Base-by-base conservation (phyloP, 2,888 invertebrate species). In the Orchesellides sinensis region DNA sequence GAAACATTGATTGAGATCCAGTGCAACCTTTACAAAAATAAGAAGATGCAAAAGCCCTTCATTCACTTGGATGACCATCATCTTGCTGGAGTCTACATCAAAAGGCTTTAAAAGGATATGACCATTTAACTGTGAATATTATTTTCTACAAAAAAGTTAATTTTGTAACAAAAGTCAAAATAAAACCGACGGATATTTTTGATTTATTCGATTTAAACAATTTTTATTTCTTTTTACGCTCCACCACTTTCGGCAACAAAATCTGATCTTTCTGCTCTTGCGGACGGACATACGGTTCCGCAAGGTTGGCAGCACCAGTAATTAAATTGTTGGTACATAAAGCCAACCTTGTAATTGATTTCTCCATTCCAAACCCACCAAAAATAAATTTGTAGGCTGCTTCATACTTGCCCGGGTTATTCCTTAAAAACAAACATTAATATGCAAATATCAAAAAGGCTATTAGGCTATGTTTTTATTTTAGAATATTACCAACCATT, bases 281-380 rank as follows among this genome's bases (percentile, higher is more conserved):
- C n/a, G n/a, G n/a, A n/a, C n/a, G n/a, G n/a, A n/a, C n/a, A n/a
- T n/a, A n/a, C n/a, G n/a, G n/a, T n/a, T n/a, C n/a, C n/a, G n/a
- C n/a, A n/a, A n/a, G n/a, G n/a, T n/a, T n/a, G n/a, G n/a, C n/a
- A n/a, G n/a, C n/a, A n/a, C n/a, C n/a, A n/a, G n/a, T n/a, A n/a
- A n/a, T n/a, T n/a, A n/a, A n/a, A n/a, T 68, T 45, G 14, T 21
- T 32, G 0, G 74, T 45, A 32, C 78, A 78, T 4, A 79, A 32
- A 0, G 32, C 69, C 2, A 83, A 32, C 35, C 68, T 72, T 8
- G 65, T 61, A 23, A 79, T 45, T 17, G 65, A 49, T 12, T 59
- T 68, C 1, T 83, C 40, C 61, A 83, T 74, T 25, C 79, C 83
- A 32, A 73, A 83, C 2, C 83, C 83, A 1, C 78, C 83, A 35